phyloP scores from a whole-genome alignment of 1,140 invertebrate species.

The Meteorus sp. region DNA sequence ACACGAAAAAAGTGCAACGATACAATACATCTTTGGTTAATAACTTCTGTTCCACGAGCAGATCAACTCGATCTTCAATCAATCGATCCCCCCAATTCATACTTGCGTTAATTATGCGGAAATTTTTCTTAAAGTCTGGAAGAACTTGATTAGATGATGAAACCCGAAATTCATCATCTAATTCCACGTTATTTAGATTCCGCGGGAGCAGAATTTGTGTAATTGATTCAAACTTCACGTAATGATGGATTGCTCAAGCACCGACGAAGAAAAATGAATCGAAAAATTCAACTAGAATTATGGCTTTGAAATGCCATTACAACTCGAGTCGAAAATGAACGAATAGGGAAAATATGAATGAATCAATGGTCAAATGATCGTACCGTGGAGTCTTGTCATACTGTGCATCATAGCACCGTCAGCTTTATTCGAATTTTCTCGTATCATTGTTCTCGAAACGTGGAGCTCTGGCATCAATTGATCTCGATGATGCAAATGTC shows the following conservation, averaged over 20 bases:
- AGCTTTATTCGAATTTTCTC: constrained; percentile 37
- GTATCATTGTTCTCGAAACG: constrained; percentile 47
- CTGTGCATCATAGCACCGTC: constrained; percentile 26
- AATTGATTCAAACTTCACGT: no score
- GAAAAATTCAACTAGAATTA: neutral
- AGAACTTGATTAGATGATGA: no score
- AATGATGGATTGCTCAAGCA: no score
- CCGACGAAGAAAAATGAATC: neutral
- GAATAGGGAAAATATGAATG: no score
- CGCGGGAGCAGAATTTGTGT: neutral
- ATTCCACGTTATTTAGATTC: neutral
- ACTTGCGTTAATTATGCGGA: no score
- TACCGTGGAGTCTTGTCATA: constrained; percentile 31
- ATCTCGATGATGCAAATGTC: constrained; percentile 9
- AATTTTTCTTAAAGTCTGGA: no score
- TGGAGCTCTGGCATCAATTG: constrained; percentile 17
- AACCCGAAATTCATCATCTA: no score
- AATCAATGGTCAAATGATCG: constrained; percentile 19
- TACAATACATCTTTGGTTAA: neutral
- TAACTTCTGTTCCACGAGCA: no score
- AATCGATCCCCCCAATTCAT: no score
- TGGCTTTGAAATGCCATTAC: no score
- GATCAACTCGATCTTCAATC: no score
- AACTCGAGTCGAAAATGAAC: no score
- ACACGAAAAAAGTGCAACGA: neutral